A percentile compares a stretch with the other conserved stretches of the same genome.
Conservation (phyloP, 2,113 vertebrate genomes). For the western clawed frog (Xenopus tropicalis) region UCB_Xtro_10.0 CM004445.2:18796501-18797000, state of each 20-base stretch:
- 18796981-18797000: too few relatives aligned
- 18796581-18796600: too few relatives aligned
- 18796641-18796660: not conserved
- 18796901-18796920: not conserved
- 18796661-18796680: not conserved
- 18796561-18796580: too few relatives aligned
- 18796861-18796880: slow-evolving; percentile 16
- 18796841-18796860: slow-evolving; percentile 9
- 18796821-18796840: slow-evolving; percentile 19
- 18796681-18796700: not conserved
- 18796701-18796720: not conserved
- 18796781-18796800: not conserved
- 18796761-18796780: slow-evolving; percentile 14
- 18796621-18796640: too few relatives aligned
- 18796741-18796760: slow-evolving; percentile 17
- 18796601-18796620: too few relatives aligned
- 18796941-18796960: not conserved
- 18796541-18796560: too few relatives aligned
- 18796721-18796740: slow-evolving; percentile 6
- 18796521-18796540: too few relatives aligned
- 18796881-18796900: slow-evolving; percentile 3
- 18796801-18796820: slow-evolving; percentile 23
- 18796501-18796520: too few relatives aligned
- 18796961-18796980: not conserved
- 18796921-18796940: not conserved